Evolutionary conservation across 2,113 vertebrate genomes (phyloP), one percentile per base, ranked within the genome.

Genomic region (Octodon degus): DNA sequence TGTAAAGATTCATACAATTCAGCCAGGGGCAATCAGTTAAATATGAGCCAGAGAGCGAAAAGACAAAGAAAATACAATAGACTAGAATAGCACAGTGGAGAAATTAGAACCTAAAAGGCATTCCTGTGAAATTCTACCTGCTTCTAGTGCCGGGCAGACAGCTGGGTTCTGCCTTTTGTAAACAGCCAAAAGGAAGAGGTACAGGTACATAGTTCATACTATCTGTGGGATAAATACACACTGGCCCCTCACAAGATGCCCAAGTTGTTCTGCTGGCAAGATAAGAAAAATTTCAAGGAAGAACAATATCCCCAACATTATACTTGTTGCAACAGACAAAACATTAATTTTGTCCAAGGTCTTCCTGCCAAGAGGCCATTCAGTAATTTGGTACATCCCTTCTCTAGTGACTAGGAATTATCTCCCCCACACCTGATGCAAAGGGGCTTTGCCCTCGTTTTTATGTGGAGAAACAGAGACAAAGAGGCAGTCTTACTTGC

Each of bases 271-370:
- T 72, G 67, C 62, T 83, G 34, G n/a, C 60, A 58, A 86, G 86
- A 93, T 24, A 13, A 95, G 11, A 70, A 34, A 85, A 93, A 62
- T 55, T 72, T 91, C 53, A 60, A 87, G 62, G 60, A 95, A 94
- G 32, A 50, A 20, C 40, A 67, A 7, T 10, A 84, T 17, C 63
- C 70, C 8, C 2, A 27, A 37, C 17, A 70, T 14, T 17, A 86
- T 30, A 82, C 32, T 67, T 68, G 27, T 70, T 70, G 37, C 19
- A 93, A 72, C 65, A 37, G n/a, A 76, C 55, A 63, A 68, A 95
- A 74, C 60, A 43, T 30, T 40, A 58, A 27, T 67, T 89, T 79
- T 40, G 50, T 10, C 14, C 22, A 37, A 89, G 37, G 55, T 86
- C 17, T 55, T 92, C 43, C 4, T 43, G 37, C 67, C 60, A 89